Percentiles rank a stretch among this genome's conserved stretches.
Conservation (phyloP, 2,888 invertebrate species). For the Scaptomyza parva region DNA sequence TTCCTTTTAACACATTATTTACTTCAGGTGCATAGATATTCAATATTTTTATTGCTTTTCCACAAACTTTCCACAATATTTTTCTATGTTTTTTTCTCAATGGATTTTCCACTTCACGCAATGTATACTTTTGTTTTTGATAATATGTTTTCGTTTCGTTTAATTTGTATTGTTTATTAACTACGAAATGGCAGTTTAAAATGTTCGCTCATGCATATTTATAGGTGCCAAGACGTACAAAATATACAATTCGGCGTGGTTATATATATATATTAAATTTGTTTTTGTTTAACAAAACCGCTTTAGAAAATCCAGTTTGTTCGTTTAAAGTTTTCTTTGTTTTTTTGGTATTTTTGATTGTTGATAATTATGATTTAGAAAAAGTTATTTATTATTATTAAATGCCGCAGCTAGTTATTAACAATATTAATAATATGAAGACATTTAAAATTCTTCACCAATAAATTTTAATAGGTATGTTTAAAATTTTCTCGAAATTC, state of each 20-base stretch:
- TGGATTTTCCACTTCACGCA: slow-evolving; percentile 39
- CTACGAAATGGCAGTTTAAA: slow-evolving; percentile 51
- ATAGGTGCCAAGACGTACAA: slow-evolving; percentile 38
- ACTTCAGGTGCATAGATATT: slow-evolving; percentile 7
- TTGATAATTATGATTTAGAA: slow-evolving; percentile 48
- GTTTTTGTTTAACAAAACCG: slow-evolving; percentile 30
- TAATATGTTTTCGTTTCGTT: slow-evolving; percentile 12
- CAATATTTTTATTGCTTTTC: slow-evolving; percentile 1
- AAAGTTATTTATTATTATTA: slow-evolving; percentile 30
- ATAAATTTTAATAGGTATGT: slow-evolving; percentile 21
- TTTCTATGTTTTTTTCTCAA: slow-evolving; percentile 1
- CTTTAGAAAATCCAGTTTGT: slow-evolving; percentile 68
- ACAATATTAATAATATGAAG: slow-evolving; percentile 13
- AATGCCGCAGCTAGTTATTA: slow-evolving; percentile 31
- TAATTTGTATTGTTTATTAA: slow-evolving; percentile 43
- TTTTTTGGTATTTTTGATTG: slow-evolving; percentile 4
- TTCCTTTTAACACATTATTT: not conserved
- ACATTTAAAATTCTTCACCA: slow-evolving; percentile 20
- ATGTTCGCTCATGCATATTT: slow-evolving; percentile 70
- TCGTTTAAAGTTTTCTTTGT: slow-evolving; percentile 56
- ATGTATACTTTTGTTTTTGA: slow-evolving; percentile 12
- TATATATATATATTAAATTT: slow-evolving; percentile 15
- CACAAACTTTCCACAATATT: slow-evolving; percentile 40
- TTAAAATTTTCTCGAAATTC: slow-evolving; percentile 22
- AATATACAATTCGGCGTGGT: slow-evolving; percentile 29